Conservation (phyloP, 2,113 vertebrate genomes). For the Myrmecophaga tridactyla region DNA sequence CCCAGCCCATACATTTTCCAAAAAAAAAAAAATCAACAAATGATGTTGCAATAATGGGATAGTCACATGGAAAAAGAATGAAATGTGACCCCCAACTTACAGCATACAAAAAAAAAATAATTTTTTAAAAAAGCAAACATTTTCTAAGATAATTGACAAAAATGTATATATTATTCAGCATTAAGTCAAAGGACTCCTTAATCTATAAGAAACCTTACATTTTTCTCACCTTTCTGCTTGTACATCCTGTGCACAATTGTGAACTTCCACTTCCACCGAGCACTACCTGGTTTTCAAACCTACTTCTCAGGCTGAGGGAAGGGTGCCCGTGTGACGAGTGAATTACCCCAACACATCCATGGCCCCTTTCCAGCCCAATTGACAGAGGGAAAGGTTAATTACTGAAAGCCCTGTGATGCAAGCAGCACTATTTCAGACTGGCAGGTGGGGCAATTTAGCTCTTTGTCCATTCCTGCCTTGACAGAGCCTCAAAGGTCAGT, state of each 20-base stretch:
- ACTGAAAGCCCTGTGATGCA: neutral
- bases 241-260: neutral
- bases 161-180: neutral
- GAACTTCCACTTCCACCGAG: neutral
- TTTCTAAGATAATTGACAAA: neutral
- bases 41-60: too few relatives aligned
- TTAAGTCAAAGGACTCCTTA: neutral
- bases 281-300: neutral
- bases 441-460: conserved; percentile 10
- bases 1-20: too few relatives aligned
- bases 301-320: neutral
- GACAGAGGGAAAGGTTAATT: neutral
- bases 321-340: neutral
- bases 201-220: neutral
- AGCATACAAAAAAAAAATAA: too few relatives aligned
- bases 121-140: neutral
- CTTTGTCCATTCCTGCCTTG: conserved; percentile 7
- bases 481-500: neutral
- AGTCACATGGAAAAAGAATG: too few relatives aligned
- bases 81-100: too few relatives aligned
- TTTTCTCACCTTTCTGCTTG: neutral
- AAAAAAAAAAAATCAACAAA: too few relatives aligned
- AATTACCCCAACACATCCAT: neutral
- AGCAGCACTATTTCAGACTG: conserved; percentile 12
- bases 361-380: neutral